A percentile compares a stretch with the other conserved stretches of the same genome.
Conservation (phyloP, 2,113 vertebrate genomes). For the Vireo altiloquus region DNA sequence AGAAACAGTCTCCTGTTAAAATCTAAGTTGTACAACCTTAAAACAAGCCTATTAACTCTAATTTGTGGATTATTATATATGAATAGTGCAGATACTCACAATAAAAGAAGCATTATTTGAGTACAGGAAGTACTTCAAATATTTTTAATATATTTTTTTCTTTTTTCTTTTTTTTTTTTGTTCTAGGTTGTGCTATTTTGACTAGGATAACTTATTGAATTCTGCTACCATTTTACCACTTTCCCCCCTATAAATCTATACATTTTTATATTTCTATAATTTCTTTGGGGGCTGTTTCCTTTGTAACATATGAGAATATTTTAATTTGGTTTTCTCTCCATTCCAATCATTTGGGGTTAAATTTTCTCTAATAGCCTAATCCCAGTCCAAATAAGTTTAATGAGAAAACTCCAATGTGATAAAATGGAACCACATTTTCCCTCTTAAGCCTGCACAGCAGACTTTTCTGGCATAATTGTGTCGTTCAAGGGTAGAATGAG, state of each 20-base stretch:
- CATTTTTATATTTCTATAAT: constrained; percentile 59
- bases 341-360: constrained; percentile 69
- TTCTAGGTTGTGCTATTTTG: neutral
- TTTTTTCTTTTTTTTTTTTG: neutral
- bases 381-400: constrained; percentile 67
- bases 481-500: constrained; percentile 60
- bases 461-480: constrained; percentile 67
- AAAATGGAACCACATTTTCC: constrained; percentile 62
- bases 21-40: neutral
- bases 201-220: neutral
- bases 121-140: neutral
- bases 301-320: constrained; percentile 68
- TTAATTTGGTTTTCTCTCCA: constrained; percentile 64
- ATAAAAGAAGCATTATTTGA: neutral
- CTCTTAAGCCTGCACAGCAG: constrained; percentile 54
- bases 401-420: constrained; percentile 68
- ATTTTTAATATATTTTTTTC: neutral
- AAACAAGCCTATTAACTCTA: neutral
- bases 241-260: constrained; percentile 28
- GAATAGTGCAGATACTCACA: neutral
- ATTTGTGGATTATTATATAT: neutral
- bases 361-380: constrained; percentile 69
- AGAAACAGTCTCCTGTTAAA: neutral
- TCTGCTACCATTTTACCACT: constrained; percentile 2
- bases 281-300: constrained; percentile 63